phyloP scores from a whole-genome alignment of 2,888 invertebrate species.

The Drosophila tripunctata region DNA sequence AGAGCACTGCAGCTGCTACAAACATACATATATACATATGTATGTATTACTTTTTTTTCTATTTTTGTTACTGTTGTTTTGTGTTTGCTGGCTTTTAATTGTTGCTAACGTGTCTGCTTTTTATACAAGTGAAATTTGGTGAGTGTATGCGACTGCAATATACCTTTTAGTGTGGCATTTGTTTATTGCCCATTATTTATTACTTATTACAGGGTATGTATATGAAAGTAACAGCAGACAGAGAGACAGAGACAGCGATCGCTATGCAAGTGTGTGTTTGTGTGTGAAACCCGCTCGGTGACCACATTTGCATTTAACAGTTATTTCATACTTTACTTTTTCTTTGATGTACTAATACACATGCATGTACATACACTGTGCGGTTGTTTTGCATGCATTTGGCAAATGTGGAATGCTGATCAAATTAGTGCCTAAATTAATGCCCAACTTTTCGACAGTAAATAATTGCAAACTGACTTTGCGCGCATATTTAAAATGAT shows the following conservation, averaged over 20 bases:
- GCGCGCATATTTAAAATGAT: constrained; percentile 24
- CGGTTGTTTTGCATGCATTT: constrained; percentile 32
- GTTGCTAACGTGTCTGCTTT: constrained; percentile 26
- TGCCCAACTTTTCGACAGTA: constrained; percentile 39
- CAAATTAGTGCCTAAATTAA: constrained; percentile 29
- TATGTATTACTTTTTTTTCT: background rate
- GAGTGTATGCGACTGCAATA: background rate
- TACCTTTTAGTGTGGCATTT: background rate
- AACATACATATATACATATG: background rate
- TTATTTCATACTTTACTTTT: constrained; percentile 29
- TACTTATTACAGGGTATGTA: background rate
- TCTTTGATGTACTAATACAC: constrained; percentile 8
- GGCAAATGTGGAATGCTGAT: constrained; percentile 39
- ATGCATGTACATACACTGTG: background rate
- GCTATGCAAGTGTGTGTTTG: constrained; percentile 1
- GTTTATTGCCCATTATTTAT: background rate
- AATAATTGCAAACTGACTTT: constrained; percentile 21
- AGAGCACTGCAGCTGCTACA: background rate
- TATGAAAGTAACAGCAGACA: constrained; percentile 3
- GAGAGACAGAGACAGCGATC: background rate
- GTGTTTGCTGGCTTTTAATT: constrained; percentile 6
- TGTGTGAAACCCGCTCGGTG: constrained; percentile 40
- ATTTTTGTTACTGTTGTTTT: background rate
- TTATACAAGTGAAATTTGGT: background rate
- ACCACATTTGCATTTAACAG: constrained; percentile 49